phyloP scores from a whole-genome alignment of 1,140 invertebrate genomes.

The Diprion similis region DNA sequence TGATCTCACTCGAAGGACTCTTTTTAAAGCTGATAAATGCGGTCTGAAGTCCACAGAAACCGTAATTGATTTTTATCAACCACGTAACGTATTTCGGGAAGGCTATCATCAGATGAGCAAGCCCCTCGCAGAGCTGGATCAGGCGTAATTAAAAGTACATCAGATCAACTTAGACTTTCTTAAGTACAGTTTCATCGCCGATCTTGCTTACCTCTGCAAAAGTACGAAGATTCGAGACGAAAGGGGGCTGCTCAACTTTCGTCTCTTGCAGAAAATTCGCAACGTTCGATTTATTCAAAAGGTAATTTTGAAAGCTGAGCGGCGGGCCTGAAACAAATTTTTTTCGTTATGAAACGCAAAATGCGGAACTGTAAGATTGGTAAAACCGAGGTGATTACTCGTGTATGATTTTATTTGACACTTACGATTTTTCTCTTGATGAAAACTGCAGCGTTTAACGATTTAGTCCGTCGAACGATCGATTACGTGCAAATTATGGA shows the following conservation, averaged over 20 bases:
- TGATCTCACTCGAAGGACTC: neutral
- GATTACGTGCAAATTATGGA: too few species aligned
- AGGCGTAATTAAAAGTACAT: neutral
- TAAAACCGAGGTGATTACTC: neutral
- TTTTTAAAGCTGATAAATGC: conserved; percentile 23
- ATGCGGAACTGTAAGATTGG: neutral
- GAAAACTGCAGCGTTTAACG: too few species aligned
- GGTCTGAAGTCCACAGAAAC: conserved; percentile 33
- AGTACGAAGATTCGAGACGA: conserved; percentile 20
- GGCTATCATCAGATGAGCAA: conserved; percentile 24
- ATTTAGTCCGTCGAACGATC: too few species aligned
- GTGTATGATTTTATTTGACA: too few species aligned
- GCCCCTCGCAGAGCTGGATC: conserved; percentile 27
- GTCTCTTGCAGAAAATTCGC: conserved; percentile 24
- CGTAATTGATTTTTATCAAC: conserved; percentile 36
- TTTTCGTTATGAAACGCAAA: neutral
- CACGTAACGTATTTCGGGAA: conserved; percentile 24
- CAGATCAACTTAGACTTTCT: neutral
- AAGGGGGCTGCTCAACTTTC: conserved; percentile 29
- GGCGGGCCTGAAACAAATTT: conserved; percentile 20
- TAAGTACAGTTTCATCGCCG: neutral
- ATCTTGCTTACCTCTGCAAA: conserved; percentile 27
- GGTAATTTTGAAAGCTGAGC: conserved; percentile 31
- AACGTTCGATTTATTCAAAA: conserved; percentile 32
- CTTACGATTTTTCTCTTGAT: too few species aligned